Evolutionary conservation across 2,113 vertebrate species (phyloP).

Genomic region (Motacilla tschutschensis): DNA sequence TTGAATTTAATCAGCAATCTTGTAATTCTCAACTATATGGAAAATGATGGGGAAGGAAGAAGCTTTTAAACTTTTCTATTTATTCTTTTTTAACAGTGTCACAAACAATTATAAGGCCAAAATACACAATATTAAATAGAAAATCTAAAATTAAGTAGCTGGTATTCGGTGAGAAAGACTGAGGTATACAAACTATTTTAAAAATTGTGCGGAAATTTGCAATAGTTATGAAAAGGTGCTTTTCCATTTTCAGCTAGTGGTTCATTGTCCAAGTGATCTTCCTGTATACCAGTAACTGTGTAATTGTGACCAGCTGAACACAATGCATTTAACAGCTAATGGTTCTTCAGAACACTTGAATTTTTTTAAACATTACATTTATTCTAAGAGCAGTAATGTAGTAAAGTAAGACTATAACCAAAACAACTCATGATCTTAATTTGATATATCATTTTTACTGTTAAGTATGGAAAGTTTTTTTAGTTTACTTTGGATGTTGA

Average conservation of each 20-base stretch:
- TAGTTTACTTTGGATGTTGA: not conserved
- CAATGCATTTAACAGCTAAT: not conserved
- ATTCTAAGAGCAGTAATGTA: not conserved
- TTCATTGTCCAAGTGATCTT: not conserved
- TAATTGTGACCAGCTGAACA: not conserved
- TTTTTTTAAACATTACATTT: not conserved
- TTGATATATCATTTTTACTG: not conserved
- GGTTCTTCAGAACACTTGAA: not conserved
- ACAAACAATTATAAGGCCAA: slow-evolving; percentile 24
- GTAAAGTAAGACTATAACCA: not conserved
- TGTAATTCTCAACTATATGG: not conserved
- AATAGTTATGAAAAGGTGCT: slow-evolving; percentile 13
- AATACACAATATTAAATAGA: slow-evolving; percentile 35
- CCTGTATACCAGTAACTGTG: not conserved
- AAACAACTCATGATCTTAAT: not conserved
- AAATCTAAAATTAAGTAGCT: slow-evolving; percentile 2
- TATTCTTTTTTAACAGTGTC: not conserved
- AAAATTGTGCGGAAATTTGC: slow-evolving; percentile 2
- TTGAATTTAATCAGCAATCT: not conserved
- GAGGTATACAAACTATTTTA: slow-evolving; percentile 26
- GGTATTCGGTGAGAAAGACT: not conserved
- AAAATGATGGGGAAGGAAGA: not conserved
- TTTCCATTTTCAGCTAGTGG: slow-evolving; percentile 10
- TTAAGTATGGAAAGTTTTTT: not conserved
- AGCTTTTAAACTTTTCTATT: not conserved